Evolutionary conservation across 2,113 vertebrate genomes (phyloP).

Genomic region (Rousettus leschenaultii): DNA sequence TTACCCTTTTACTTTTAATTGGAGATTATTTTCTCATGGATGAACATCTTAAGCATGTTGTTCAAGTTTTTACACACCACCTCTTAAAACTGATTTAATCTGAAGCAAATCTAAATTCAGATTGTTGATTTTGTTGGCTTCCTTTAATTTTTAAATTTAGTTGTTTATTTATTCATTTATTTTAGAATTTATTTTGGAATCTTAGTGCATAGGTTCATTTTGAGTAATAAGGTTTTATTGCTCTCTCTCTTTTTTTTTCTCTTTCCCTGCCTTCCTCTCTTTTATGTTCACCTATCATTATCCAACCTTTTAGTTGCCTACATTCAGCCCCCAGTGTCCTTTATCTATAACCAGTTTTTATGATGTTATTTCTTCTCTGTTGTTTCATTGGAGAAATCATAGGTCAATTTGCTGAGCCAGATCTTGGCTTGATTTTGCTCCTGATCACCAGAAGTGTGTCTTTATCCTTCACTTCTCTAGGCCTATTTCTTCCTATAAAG

Average conservation of each 20-base stretch:
- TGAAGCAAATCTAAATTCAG: not conserved
- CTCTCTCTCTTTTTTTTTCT: not conserved
- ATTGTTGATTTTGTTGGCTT: not conserved
- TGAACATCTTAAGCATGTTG: not conserved
- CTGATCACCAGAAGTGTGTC: not conserved
- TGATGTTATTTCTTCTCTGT: not conserved
- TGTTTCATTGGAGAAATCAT: not conserved
- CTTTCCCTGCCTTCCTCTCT: not conserved
- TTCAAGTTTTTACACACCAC: not conserved
- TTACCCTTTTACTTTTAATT: not conserved
- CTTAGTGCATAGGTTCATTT: not conserved
- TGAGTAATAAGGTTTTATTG: not conserved
- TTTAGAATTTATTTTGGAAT: not conserved
- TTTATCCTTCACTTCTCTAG: not conserved
- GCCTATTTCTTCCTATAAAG: not conserved
- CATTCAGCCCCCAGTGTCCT: not conserved
- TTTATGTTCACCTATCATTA: not conserved
- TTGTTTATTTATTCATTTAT: not conserved
- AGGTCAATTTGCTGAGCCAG: not conserved
- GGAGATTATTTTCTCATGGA: not conserved
- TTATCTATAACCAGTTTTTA: not conserved
- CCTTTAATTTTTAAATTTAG: not conserved
- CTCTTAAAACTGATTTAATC: not conserved
- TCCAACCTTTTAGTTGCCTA: not conserved
- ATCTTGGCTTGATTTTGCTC: not conserved